Percentiles rank a stretch among this genome's conserved stretches.
Conservation (phyloP, 2,113 vertebrate genomes). For the Ondatra zibethicus region DNA sequence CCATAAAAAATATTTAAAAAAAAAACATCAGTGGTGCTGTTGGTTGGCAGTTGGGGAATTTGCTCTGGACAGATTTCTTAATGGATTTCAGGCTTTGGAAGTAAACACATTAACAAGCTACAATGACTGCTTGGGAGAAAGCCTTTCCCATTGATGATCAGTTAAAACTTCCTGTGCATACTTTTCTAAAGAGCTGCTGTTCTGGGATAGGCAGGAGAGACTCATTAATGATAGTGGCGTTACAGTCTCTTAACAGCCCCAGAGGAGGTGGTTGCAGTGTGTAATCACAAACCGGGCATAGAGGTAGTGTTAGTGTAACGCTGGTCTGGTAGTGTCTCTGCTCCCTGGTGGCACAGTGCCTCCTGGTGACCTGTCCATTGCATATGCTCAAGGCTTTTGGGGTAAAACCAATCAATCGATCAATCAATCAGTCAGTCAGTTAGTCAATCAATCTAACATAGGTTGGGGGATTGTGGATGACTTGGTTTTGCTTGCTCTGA, state of each 20-base stretch:
- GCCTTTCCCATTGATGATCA: constrained; percentile 3
- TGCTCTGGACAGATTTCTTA: constrained; percentile 33
- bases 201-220: neutral
- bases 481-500: neutral
- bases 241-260: constrained; percentile 20
- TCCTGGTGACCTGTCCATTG: neutral
- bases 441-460: neutral
- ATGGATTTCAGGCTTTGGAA: neutral
- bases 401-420: neutral
- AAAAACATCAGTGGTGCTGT: neutral
- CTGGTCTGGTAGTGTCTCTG: constrained; percentile 69
- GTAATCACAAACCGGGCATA: constrained; percentile 26
- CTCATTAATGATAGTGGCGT: constrained; percentile 70
- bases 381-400: neutral
- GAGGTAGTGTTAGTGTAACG: constrained; percentile 41
- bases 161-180: neutral
- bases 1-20: too few relatives aligned
- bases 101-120: neutral
- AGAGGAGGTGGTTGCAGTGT: constrained; percentile 46
- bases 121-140: neutral
- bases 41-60: neutral
- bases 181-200: neutral
- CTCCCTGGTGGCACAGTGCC: constrained; percentile 62
- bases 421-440: neutral
- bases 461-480: neutral